Percentiles rank a stretch among this genome's conserved stretches.
Evolutionary conservation across 2,113 vertebrate species (phyloP).

Genomic region (Pachycephala philippinensis): DNA sequence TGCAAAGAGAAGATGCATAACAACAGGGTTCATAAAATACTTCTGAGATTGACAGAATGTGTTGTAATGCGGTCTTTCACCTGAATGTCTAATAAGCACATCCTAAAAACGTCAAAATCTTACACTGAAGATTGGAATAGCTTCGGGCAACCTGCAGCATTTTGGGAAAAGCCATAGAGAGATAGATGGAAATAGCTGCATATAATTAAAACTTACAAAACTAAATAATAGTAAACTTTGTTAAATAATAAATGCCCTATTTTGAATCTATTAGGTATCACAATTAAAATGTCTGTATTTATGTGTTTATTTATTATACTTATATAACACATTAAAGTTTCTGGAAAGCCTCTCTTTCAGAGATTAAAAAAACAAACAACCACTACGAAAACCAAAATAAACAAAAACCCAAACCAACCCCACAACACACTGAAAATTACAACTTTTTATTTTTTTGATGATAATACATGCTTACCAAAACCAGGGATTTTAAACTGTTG

Average conservation of each 20-base stretch:
- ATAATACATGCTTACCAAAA: neutral
- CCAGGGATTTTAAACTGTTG: neutral
- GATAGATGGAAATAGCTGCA: neutral
- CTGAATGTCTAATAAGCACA: constrained; percentile 8
- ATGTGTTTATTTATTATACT: neutral
- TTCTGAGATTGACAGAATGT: neutral
- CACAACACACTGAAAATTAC: neutral
- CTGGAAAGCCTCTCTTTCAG: neutral
- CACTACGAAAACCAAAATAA: neutral
- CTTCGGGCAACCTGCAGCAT: neutral
- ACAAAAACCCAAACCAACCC: neutral
- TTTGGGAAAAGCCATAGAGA: neutral
- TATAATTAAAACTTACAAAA: neutral
- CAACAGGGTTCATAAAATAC: neutral
- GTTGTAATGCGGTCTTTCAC: neutral
- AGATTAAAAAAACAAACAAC: neutral
- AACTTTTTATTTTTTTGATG: neutral
- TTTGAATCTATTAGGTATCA: neutral
- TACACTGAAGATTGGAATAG: neutral
- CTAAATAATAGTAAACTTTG: neutral
- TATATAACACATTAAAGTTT: neutral
- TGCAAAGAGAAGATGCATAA: neutral
- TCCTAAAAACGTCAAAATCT: neutral
- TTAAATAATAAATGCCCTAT: neutral
- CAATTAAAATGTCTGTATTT: neutral